Percentiles rank a stretch among this genome's conserved stretches.
Evolutionary conservation across 2,113 vertebrate species (phyloP).

Genomic region (Chaetodon auriga): DNA sequence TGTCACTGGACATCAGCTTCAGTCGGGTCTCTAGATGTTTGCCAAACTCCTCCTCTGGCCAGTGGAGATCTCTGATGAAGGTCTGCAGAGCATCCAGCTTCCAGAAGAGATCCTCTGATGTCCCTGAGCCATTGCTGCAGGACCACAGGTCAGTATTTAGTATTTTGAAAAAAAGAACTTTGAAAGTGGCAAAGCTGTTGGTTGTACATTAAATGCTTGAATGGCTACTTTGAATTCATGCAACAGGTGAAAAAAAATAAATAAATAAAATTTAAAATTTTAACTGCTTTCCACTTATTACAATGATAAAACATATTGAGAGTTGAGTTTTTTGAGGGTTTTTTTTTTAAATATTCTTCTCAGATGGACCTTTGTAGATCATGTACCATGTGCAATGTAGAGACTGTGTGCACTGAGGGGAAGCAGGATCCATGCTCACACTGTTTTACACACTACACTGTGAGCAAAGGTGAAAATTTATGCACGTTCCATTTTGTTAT

Average conservation of each 20-base stretch:
- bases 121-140: constrained; percentile 96
- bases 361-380: background rate
- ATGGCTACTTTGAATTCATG: background rate
- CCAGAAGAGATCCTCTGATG: constrained; percentile 99
- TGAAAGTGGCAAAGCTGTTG: background rate
- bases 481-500: constrained; percentile 15
- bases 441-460: background rate
- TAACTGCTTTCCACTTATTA: no score
- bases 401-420: background rate
- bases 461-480: constrained; percentile 24
- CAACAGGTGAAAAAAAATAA: no score
- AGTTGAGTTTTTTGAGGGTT: no score
- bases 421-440: background rate
- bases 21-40: constrained; percentile 97
- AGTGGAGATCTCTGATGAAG: constrained; percentile 97
- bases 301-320: background rate
- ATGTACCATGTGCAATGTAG: background rate
- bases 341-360: background rate
- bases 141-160: constrained; percentile 30
- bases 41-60: constrained; percentile 99
- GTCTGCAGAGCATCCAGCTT: constrained; percentile 98
- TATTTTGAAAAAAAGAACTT: background rate
- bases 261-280: no score
- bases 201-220: background rate
- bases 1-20: constrained; percentile 99